Conservation (phyloP, 2,797 vertebrate genomes). For the Amazonetta brasiliensis region DNA sequence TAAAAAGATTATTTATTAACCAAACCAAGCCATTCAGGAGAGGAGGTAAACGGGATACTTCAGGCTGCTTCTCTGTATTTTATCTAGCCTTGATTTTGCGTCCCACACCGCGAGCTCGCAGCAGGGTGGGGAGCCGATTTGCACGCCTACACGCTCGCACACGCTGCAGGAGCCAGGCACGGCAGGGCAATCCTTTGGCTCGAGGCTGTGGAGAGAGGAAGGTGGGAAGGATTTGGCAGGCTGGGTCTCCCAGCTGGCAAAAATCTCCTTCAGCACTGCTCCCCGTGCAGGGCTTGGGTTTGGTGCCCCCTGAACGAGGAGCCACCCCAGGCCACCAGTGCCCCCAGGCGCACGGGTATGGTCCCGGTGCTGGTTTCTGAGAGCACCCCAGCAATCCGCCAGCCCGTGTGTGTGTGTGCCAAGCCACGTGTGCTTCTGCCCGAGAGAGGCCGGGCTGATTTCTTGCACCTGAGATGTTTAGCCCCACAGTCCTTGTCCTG, state of each 20-base stretch:
- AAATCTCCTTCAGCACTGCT: not conserved
- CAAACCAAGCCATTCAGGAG: not conserved
- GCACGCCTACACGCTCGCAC: not conserved
- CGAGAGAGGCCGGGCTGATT: not conserved
- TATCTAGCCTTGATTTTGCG: not conserved
- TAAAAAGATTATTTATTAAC: slow-evolving; percentile 13
- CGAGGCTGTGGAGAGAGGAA: not conserved
- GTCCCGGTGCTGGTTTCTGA: not conserved
- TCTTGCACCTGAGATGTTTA: not conserved
- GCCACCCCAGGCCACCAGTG: not conserved
- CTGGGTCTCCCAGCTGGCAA: not conserved
- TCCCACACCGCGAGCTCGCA: rapidly evolving
- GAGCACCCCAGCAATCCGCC: not conserved
- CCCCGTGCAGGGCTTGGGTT: not conserved
- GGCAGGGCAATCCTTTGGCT: not conserved
- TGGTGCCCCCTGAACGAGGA: not conserved
- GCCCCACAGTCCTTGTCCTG: not conserved
- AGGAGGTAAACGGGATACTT: not conserved
- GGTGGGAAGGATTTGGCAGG: not conserved
- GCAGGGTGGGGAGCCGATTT: rapidly evolving
- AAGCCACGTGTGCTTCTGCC: not conserved
- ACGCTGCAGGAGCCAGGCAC: not conserved
- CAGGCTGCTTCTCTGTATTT: not conserved
- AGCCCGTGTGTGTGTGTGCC: not conserved
- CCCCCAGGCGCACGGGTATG: not conserved